phyloP scores from a whole-genome alignment of 2,888 invertebrate species.

The Melitaea athalia region DNA sequence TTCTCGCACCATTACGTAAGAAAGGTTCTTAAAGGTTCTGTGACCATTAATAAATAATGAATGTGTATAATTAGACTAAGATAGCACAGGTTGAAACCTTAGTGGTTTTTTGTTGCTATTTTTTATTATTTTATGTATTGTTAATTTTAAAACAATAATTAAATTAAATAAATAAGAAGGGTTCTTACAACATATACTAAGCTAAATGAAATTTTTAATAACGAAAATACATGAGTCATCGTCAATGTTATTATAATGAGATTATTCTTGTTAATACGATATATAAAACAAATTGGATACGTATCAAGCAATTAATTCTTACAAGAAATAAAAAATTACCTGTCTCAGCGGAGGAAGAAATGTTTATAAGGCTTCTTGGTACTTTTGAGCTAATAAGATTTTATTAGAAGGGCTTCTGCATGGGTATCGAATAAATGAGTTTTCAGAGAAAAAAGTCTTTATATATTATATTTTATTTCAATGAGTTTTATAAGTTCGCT shows the following conservation, averaged over 20 bases:
- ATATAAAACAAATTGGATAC: conserved; percentile 32
- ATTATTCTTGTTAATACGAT: conserved; percentile 21
- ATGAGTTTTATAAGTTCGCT: neutral
- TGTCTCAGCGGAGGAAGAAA: conserved; percentile 36
- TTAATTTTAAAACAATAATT: too few species aligned
- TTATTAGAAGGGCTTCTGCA: conserved; percentile 46
- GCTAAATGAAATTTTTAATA: neutral
- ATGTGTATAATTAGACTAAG: too few species aligned
- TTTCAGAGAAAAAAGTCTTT: neutral
- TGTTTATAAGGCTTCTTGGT: conserved; percentile 43
- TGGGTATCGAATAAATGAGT: conserved; percentile 20
- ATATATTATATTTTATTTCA: neutral
- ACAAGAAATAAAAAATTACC: conserved; percentile 21
- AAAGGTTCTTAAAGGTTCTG: too few species aligned
- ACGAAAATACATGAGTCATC: neutral
- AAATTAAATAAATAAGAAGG: too few species aligned
- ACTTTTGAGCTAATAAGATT: conserved; percentile 53
- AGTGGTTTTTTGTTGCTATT: too few species aligned
- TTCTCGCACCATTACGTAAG: too few species aligned
- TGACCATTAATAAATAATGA: too few species aligned
- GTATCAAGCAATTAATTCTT: conserved; percentile 28
- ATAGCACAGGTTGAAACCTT: too few species aligned
- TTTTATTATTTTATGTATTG: too few species aligned
- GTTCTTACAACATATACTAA: neutral
- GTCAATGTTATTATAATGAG: conserved; percentile 3